Conservation (phyloP, 2,113 vertebrate genomes). For the Eulemur macaco region DNA sequence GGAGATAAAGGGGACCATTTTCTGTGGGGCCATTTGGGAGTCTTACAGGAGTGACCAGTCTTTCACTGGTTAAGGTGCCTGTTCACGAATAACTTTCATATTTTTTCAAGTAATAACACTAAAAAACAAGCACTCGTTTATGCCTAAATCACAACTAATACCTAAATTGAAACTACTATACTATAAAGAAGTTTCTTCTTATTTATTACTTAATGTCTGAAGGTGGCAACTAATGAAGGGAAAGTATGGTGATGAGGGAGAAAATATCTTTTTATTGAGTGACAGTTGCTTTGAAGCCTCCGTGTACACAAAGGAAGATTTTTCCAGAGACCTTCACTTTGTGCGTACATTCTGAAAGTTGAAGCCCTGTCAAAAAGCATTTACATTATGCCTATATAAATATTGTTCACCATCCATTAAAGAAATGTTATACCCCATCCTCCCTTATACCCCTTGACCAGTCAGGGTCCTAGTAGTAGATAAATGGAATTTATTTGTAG, state of each 20-base stretch:
- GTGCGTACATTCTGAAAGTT: neutral
- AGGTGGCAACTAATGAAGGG: neutral
- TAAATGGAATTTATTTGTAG: neutral
- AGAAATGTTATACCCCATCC: neutral
- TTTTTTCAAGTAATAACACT: neutral
- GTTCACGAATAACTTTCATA: neutral
- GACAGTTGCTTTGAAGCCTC: neutral
- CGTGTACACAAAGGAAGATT: neutral
- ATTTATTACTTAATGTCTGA: neutral
- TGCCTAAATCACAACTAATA: neutral
- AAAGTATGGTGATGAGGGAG: neutral
- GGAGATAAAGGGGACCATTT: neutral
- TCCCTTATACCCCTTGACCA: neutral
- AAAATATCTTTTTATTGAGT: neutral
- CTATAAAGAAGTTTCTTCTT: neutral
- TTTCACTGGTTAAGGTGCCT: neutral
- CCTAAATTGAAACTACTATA: neutral
- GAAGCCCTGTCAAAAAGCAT: neutral
- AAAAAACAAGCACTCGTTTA: neutral
- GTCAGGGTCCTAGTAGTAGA: neutral
- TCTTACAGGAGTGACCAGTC: neutral
- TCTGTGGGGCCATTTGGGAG: neutral
- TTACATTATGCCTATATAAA: neutral
- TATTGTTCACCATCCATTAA: neutral
- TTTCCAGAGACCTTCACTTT: neutral